Evolutionary conservation across 2,113 vertebrate species (phyloP).

Genomic region (Syngnathus typhle): DNA sequence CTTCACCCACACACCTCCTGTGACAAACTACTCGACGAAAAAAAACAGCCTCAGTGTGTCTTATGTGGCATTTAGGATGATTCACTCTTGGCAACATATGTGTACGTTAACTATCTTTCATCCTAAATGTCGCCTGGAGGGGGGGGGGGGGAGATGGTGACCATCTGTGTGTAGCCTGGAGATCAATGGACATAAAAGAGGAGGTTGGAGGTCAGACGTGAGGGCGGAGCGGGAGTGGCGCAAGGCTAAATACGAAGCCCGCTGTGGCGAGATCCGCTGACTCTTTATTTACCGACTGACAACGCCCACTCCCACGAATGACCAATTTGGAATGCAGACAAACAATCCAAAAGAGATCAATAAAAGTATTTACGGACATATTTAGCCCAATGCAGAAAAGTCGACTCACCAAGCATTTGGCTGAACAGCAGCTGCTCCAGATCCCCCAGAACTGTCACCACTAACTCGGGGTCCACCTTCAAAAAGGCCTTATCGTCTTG

Average conservation of each 20-base stretch:
- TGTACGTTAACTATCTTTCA: slow-evolving; percentile 34
- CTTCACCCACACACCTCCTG: too few species aligned
- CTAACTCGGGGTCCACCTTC: slow-evolving; percentile 94
- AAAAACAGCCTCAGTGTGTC: slow-evolving; percentile 1
- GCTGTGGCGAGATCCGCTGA: slow-evolving; percentile 48
- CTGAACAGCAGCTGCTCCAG: slow-evolving; percentile 97
- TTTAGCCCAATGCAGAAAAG: slow-evolving; percentile 5
- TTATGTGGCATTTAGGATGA: background rate
- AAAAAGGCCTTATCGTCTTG: slow-evolving; percentile 83
- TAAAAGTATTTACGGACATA: background rate
- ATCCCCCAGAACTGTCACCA: slow-evolving; percentile 94
- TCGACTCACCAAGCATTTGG: slow-evolving; percentile 89
- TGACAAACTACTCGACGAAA: slow-evolving; percentile 12
- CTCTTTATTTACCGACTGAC: slow-evolving; percentile 57
- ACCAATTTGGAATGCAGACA: background rate
- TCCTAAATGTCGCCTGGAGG: slow-evolving; percentile 53
- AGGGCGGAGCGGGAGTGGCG: slow-evolving; percentile 26
- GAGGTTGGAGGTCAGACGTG: slow-evolving; percentile 18
- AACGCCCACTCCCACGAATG: slow-evolving; percentile 44
- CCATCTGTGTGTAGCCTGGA: slow-evolving; percentile 68
- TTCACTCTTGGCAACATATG: slow-evolving; percentile 4
- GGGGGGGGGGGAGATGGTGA: slow-evolving; percentile 44
- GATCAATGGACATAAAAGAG: slow-evolving; percentile 61
- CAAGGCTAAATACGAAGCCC: slow-evolving; percentile 61
- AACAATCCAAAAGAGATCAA: slow-evolving; percentile 6